Conservation (phyloP, 2,888 invertebrate species). For the Ectropis crepuscularia region DNA sequence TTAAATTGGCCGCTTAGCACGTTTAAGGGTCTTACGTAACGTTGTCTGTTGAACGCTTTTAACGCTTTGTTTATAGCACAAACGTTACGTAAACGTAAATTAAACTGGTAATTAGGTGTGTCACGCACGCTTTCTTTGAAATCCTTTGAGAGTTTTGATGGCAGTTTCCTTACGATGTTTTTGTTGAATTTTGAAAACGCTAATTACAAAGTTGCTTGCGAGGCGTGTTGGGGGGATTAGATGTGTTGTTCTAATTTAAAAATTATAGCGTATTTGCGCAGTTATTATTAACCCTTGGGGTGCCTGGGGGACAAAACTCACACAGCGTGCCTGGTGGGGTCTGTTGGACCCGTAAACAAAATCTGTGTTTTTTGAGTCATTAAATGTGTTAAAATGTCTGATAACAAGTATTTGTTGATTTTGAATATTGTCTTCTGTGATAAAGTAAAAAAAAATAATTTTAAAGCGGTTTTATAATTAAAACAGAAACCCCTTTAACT, state of each 20-base stretch:
- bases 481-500: too few species aligned
- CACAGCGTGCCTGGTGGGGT: too few species aligned
- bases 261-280: not conserved
- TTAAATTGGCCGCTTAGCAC: conserved; percentile 52
- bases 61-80: conserved; percentile 33
- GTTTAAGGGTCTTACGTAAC: conserved; percentile 36
- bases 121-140: conserved; percentile 33
- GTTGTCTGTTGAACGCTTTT: conserved; percentile 15
- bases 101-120: conserved; percentile 31
- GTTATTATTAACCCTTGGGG: not conserved
- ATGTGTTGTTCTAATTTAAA: conserved; percentile 1
- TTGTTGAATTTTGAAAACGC: conserved; percentile 28
- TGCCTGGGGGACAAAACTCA: too few species aligned
- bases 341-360: too few species aligned
- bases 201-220: conserved; percentile 23
- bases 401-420: too few species aligned
- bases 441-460: too few species aligned
- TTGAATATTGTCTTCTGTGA: too few species aligned
- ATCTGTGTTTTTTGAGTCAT: too few species aligned
- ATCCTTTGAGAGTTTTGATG: conserved; percentile 35
- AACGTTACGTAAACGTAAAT: conserved; percentile 27
- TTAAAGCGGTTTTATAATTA: too few species aligned
- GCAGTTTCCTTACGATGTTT: conserved; percentile 24
- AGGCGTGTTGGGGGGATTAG: conserved; percentile 1
- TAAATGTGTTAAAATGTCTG: too few species aligned